These are phyloP conservation scores for Drosophila helvetica DNA, from an alignment of 2,888 invertebrate genomes.

Conservation along the genomic window DNA sequence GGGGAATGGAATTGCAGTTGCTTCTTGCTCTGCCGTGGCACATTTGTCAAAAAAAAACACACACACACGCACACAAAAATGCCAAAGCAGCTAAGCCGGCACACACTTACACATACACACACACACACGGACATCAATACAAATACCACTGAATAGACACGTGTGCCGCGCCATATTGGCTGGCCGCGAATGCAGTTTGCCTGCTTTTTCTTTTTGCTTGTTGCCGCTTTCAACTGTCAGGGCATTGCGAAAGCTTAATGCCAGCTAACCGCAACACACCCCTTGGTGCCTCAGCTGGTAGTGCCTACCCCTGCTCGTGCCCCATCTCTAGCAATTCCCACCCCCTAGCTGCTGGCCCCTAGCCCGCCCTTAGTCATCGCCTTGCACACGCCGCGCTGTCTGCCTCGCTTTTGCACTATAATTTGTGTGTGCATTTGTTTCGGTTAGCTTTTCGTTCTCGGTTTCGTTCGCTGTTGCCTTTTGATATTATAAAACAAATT, in stretches of 20 bases:
- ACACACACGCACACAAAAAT: constrained; percentile 16
- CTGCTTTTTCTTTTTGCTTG: constrained; percentile 21
- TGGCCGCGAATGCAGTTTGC: constrained; percentile 57
- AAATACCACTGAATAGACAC: constrained; percentile 41
- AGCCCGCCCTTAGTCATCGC: constrained; percentile 43
- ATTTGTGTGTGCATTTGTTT: constrained; percentile 66
- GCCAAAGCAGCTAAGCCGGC: constrained; percentile 43
- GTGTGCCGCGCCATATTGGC: constrained; percentile 73
- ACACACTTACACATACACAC: constrained; percentile 19
- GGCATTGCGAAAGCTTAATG: constrained; percentile 66
- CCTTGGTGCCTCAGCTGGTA: background rate
- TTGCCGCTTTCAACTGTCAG: constrained; percentile 59
- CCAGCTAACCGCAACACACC: constrained; percentile 61
- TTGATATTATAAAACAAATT: constrained; percentile 76
- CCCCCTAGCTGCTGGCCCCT: background rate
- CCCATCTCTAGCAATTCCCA: background rate
- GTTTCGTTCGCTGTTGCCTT: constrained; percentile 29
- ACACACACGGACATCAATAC: constrained; percentile 12
- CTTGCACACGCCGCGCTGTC: constrained; percentile 72
- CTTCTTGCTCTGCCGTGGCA: constrained; percentile 19
- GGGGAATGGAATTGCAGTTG: constrained; percentile 38
- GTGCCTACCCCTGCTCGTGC: background rate
- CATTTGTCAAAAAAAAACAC: constrained; percentile 50
- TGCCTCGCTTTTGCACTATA: constrained; percentile 68
- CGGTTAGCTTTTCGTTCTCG: constrained; percentile 31